These are phyloP conservation scores for Gerosis bhagava DNA, from an alignment of 2,888 invertebrate species.

Conservation along the genomic window DNA sequence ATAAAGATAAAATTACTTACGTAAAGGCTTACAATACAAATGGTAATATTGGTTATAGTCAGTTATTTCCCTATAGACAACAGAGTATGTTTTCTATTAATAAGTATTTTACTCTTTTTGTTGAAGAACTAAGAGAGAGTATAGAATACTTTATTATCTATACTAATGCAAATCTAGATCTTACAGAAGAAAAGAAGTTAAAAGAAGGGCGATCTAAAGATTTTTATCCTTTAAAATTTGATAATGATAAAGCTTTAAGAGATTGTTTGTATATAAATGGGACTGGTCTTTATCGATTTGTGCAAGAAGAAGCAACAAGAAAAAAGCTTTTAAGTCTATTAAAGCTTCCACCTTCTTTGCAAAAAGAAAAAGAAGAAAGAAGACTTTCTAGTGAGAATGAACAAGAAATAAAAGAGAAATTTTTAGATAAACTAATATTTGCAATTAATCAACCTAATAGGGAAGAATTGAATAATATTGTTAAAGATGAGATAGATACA, in stretches of 20 bases:
- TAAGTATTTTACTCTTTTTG: constrained; percentile 33
- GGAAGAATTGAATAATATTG: constrained; percentile 29
- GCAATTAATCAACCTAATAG: too few relatives aligned
- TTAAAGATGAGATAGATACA: constrained; percentile 29
- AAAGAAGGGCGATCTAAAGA: constrained; percentile 31
- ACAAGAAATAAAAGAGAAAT: constrained; percentile 32
- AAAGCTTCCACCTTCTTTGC: constrained; percentile 34
- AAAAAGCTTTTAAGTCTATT: constrained; percentile 33
- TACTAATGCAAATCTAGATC: constrained; percentile 33
- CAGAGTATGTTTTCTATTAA: constrained; percentile 33
- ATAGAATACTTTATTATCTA: constrained; percentile 13
- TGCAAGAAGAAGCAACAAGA: constrained; percentile 32
- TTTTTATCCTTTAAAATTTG: constrained; percentile 35
- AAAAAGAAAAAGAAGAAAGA: constrained; percentile 31
- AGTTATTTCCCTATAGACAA: constrained; percentile 32
- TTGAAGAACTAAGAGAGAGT: constrained; percentile 24
- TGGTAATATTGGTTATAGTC: constrained; percentile 32
- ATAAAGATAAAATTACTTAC: constrained; percentile 31
- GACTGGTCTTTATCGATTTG: constrained; percentile 29
- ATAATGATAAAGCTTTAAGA: constrained; percentile 29
- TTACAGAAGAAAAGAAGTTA: constrained; percentile 32
- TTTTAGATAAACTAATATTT: constrained; percentile 35
- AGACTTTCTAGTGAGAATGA: constrained; percentile 27
- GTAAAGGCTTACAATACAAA: constrained; percentile 30
- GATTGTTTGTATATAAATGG: constrained; percentile 20